Conservation (phyloP, 2,888 invertebrate species). For the Bellardia bayeri region DNA sequence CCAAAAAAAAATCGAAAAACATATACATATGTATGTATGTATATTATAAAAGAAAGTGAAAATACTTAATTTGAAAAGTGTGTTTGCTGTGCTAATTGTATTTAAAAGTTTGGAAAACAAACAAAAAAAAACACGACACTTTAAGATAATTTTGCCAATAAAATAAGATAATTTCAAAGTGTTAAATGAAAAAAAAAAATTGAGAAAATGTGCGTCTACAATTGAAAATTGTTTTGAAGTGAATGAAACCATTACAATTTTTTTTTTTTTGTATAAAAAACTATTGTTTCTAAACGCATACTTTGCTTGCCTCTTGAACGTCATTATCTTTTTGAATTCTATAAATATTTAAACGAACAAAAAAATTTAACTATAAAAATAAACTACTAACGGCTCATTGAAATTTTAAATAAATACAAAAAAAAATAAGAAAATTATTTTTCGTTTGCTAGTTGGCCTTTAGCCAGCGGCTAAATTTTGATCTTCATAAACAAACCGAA, state of each 20-base stretch:
- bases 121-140: slow-evolving; percentile 20
- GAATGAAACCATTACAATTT: slow-evolving; percentile 33
- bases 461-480: slow-evolving; percentile 75
- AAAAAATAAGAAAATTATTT: slow-evolving; percentile 54
- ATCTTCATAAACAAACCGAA: slow-evolving; percentile 73
- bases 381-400: slow-evolving; percentile 71
- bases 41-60: slow-evolving; percentile 39
- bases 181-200: slow-evolving; percentile 38
- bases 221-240: slow-evolving; percentile 32
- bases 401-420: slow-evolving; percentile 67
- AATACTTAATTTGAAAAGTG: slow-evolving; percentile 4
- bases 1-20: background rate
- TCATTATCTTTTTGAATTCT: slow-evolving; percentile 52
- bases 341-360: slow-evolving; percentile 61
- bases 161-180: slow-evolving; percentile 45
- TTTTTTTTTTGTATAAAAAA: background rate
- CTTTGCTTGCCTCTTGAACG: slow-evolving; percentile 35
- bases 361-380: slow-evolving; percentile 52
- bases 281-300: slow-evolving; percentile 34
- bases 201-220: slow-evolving; percentile 12
- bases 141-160: slow-evolving; percentile 28
- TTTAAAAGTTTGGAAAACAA: background rate
- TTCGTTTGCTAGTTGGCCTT: slow-evolving; percentile 72
- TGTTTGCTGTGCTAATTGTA: slow-evolving; percentile 34
- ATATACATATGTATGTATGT: background rate